phyloP scores from a whole-genome alignment of 2,113 vertebrate species.

The Albula goreensis region DNA sequence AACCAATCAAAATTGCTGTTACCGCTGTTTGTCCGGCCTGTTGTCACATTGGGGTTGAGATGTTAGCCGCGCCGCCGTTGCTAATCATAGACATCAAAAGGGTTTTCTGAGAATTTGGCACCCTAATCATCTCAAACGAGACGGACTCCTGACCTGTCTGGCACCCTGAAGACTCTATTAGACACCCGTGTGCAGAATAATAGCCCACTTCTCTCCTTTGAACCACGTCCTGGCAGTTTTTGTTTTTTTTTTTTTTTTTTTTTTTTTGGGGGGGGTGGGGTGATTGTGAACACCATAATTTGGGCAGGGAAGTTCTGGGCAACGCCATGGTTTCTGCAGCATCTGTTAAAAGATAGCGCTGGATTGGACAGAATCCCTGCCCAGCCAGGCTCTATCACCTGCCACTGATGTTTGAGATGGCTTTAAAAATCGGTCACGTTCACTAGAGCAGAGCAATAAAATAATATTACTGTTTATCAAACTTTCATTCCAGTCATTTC shows the following conservation, averaged over 20 bases:
- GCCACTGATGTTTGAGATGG: too few relatives aligned
- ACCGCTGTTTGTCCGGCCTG: neutral
- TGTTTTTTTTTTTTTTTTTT: too few relatives aligned
- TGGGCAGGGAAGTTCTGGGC: too few relatives aligned
- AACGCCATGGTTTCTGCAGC: too few relatives aligned
- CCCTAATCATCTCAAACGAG: conserved; percentile 20
- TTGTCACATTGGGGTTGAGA: neutral
- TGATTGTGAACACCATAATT: neutral
- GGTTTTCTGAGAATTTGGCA: conserved; percentile 14
- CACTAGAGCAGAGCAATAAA: too few relatives aligned
- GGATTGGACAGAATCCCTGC: too few relatives aligned
- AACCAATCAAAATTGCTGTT: neutral
- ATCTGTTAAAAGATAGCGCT: too few relatives aligned
- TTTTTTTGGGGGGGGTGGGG: too few relatives aligned
- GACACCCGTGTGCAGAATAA: neutral
- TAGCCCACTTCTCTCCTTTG: neutral
- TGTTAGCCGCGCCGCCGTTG: neutral
- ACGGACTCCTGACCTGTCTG: neutral
- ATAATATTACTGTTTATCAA: too few relatives aligned
- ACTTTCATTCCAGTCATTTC: too few relatives aligned
- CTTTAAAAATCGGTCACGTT: too few relatives aligned
- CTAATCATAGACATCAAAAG: conserved; percentile 23
- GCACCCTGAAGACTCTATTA: neutral
- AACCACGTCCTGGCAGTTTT: neutral
- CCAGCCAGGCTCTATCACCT: too few relatives aligned